Base-by-base conservation (phyloP, 2,888 invertebrate species). In the Thymelicus lineola region DNA sequence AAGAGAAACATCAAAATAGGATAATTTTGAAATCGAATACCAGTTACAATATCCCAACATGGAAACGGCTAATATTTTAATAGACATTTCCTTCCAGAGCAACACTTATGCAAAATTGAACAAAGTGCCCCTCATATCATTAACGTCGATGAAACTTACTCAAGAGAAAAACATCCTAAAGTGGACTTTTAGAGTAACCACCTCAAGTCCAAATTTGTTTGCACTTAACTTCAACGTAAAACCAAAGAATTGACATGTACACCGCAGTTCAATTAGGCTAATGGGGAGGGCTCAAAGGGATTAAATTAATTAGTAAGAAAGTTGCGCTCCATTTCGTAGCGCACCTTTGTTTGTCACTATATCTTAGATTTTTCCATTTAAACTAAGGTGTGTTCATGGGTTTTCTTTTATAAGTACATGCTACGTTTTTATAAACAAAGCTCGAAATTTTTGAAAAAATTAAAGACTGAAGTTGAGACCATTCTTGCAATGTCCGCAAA, bases 251-350 rank as follows among this genome's bases (percentile, higher is more conserved):
- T 91, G 92, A 92, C 91, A 91, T 91, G 91, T 91, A 92, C 91
- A 91, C 90, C 91, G 86, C 92, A 91, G 90, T 93, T 93, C 92
- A 93, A 93, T 93, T 93, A 93, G 91, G 88, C 86, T 92, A 93
- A 93, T 93, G 91, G 93, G 89, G 84, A 88, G 86, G 90, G 90
- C 90, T 91, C 87, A 87, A 91, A 92, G 91, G 92, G 92, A 93
- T 93, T 91, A 90, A 90, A 91, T 93, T 92, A 93, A 93, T 93
- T 93, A 92, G 91, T 89, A 91, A 91, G 91, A 91, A 93, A 92
- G 89, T 93, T 92, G 87, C 82, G 87, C 87, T 89, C 82, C 86
- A 84, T 89, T 91, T 86, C 84, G 84, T 84, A 82, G 82, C 84
- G 80, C 86, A 85, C 88, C 91, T 91, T 90, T 92, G 89, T 93